Evolutionary conservation across 2,113 vertebrate species (phyloP).

Genomic region (Lichenostomus cassidix): DNA sequence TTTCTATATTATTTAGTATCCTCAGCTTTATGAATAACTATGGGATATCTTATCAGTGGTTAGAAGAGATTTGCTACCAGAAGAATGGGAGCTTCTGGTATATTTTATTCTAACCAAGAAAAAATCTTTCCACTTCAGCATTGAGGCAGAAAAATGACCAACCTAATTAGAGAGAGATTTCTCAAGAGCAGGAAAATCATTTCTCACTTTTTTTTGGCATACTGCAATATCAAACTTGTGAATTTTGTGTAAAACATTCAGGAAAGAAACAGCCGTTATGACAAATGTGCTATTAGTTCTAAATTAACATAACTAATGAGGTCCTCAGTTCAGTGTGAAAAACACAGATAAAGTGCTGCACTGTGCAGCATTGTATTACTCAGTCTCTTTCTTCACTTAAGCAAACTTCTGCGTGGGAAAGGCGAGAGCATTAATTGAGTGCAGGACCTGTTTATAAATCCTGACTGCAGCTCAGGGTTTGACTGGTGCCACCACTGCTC

Average conservation of each 20-base stretch:
- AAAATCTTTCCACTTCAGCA: slow-evolving; percentile 28
- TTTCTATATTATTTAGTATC: background rate
- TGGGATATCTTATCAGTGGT: background rate
- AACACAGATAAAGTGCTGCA: background rate
- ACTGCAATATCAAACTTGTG: slow-evolving; percentile 19
- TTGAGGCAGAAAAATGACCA: slow-evolving; percentile 48
- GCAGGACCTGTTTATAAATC: slow-evolving; percentile 37
- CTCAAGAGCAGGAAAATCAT: slow-evolving; percentile 30
- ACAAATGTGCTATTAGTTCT: slow-evolving; percentile 48
- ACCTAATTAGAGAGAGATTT: slow-evolving; percentile 51
- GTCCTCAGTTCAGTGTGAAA: background rate
- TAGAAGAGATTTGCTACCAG: background rate
- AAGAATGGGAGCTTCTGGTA: background rate
- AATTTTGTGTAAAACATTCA: slow-evolving; percentile 32
- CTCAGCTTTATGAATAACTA: background rate
- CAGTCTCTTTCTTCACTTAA: slow-evolving; percentile 18
- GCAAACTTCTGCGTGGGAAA: slow-evolving; percentile 22
- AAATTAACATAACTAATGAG: slow-evolving; percentile 24
- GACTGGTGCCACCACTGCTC: background rate
- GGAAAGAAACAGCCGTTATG: background rate
- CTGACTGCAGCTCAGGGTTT: background rate
- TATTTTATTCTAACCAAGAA: background rate
- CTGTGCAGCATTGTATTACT: slow-evolving; percentile 2
- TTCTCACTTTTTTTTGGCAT: slow-evolving; percentile 41
- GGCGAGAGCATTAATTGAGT: slow-evolving; percentile 2